Evolutionary conservation across 92 coral and sea anemone genomes (phyloP).

Genomic region (Phenganax marumi): DNA sequence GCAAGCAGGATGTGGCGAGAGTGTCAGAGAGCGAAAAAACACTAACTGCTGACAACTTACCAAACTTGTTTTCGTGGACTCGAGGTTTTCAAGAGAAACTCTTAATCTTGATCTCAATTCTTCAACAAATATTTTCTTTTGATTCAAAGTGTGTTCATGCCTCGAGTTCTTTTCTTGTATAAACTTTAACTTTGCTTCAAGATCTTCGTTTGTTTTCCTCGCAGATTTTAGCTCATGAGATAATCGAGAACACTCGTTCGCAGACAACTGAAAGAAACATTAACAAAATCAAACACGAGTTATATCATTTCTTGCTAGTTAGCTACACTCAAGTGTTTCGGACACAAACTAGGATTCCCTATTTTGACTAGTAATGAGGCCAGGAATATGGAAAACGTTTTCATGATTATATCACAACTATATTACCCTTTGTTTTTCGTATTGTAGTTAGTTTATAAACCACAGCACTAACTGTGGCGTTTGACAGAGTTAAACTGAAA

Average conservation of each 20-base stretch:
- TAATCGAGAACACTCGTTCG: constrained; percentile 81
- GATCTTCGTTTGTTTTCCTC: constrained; percentile 72
- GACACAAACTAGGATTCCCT: too few species aligned
- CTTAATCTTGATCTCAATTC: constrained; percentile 77
- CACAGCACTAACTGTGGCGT: too few species aligned
- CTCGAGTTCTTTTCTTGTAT: constrained; percentile 68
- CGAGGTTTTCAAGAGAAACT: constrained; percentile 60
- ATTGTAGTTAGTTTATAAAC: too few species aligned
- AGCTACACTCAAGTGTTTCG: too few species aligned
- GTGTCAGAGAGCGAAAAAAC: background rate
- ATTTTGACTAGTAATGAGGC: too few species aligned
- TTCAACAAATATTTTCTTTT: constrained; percentile 82
- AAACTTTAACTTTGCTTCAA: constrained; percentile 67
- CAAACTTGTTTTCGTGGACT: constrained; percentile 36
- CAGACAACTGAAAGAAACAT: constrained; percentile 45
- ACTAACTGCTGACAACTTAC: constrained; percentile 16
- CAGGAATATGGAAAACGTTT: too few species aligned
- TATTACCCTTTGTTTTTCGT: too few species aligned
- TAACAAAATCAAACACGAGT: background rate
- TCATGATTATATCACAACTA: too few species aligned
- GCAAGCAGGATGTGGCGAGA: too few species aligned
- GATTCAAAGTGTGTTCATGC: constrained; percentile 70
- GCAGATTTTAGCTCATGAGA: constrained; percentile 67
- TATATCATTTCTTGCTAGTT: background rate
- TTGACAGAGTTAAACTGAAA: too few species aligned